Evolutionary conservation across 2,797 vertebrate genomes (phyloP).

Genomic region (Merluccius polli): DNA sequence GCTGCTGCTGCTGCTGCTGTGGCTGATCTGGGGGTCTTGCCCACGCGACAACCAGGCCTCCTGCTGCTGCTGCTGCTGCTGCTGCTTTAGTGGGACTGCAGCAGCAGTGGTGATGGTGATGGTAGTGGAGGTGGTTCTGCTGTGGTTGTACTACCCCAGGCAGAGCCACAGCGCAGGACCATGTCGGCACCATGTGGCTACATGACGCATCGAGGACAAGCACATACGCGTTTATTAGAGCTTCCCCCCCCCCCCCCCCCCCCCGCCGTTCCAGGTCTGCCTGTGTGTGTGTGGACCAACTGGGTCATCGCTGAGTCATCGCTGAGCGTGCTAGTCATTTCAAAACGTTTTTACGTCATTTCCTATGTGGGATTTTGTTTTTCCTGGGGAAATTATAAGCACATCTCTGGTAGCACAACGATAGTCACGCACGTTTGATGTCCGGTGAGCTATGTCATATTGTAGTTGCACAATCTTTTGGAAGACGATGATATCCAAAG

Average conservation of each 20-base stretch:
- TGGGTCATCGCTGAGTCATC: slow-evolving; percentile 13
- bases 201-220: slow-evolving; percentile 52
- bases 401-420: slow-evolving; percentile 29
- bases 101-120: not conserved
- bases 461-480: slow-evolving; percentile 9
- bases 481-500: not conserved
- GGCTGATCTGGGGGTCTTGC: not conserved
- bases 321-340: slow-evolving; percentile 24
- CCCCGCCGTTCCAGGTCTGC: slow-evolving; percentile 3
- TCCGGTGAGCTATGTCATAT: slow-evolving; percentile 3
- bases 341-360: slow-evolving; percentile 35
- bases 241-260: slow-evolving; percentile 34
- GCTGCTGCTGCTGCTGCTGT: slow-evolving; percentile 28
- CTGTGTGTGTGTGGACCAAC: slow-evolving; percentile 6
- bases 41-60: not conserved
- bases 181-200: slow-evolving; percentile 41
- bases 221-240: slow-evolving; percentile 47
- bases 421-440: not conserved
- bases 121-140: not conserved
- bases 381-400: slow-evolving; percentile 28
- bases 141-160: not conserved
- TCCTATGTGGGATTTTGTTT: slow-evolving; percentile 30
- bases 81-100: not conserved
- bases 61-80: not conserved
- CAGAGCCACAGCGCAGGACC: slow-evolving; percentile 29